Percentiles rank a stretch among this genome's conserved stretches.
phyloP scores from a whole-genome alignment of 2,888 invertebrate species.

The Rotaria socialis region DNA sequence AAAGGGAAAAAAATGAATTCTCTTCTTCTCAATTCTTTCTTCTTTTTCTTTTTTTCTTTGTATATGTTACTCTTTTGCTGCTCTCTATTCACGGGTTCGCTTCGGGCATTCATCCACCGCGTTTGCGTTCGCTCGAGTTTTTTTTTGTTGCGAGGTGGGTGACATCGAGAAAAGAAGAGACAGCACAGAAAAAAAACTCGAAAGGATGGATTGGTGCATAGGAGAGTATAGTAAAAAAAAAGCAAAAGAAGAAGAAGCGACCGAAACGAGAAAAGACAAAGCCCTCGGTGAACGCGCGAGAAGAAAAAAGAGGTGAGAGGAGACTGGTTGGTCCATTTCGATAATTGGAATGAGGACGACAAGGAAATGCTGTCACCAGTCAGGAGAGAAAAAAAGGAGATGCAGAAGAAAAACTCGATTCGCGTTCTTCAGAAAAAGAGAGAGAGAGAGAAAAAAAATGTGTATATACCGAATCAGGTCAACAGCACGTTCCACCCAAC shows the following conservation, averaged over 20 bases:
- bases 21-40: neutral
- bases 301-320: slow-evolving; percentile 11
- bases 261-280: slow-evolving; percentile 17
- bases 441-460: neutral
- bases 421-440: slow-evolving; percentile 12
- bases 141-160: slow-evolving; percentile 8
- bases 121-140: neutral
- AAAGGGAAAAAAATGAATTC: neutral
- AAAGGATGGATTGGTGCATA: slow-evolving; percentile 3
- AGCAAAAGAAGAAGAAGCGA: neutral
- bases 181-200: neutral
- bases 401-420: neutral
- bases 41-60: neutral
- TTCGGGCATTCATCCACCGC: neutral
- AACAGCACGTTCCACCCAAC: slow-evolving; percentile 3
- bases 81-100: slow-evolving; percentile 20
- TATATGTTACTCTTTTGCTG: neutral
- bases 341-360: slow-evolving; percentile 21
- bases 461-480: slow-evolving; percentile 21
- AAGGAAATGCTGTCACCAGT: slow-evolving; percentile 16
- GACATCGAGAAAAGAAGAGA: slow-evolving; percentile 21
- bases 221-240: slow-evolving; percentile 10
- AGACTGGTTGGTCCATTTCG: slow-evolving; percentile 10
- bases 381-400: slow-evolving; percentile 19
- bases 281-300: slow-evolving; percentile 17